Evolutionary conservation across 2,888 invertebrate genomes (phyloP).

Genomic region (Strigamia crassipes): DNA sequence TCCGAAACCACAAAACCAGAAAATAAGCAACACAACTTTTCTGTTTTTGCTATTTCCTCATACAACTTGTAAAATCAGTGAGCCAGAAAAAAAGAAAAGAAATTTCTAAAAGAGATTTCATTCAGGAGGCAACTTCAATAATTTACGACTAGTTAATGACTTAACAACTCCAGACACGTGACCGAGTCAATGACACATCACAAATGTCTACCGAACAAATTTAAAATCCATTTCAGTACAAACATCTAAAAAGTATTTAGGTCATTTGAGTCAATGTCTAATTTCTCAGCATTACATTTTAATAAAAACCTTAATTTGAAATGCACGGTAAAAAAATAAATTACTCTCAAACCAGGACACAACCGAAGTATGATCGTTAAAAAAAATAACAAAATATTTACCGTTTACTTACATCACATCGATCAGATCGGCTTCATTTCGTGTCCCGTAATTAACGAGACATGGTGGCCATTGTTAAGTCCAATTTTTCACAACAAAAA

Average conservation of each 20-base stretch:
- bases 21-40: neutral
- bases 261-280: neutral
- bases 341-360: neutral
- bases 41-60: neutral
- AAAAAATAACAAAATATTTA: neutral
- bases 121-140: neutral
- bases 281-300: neutral
- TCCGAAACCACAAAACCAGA: neutral
- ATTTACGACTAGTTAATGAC: conserved; percentile 10
- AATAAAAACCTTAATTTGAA: too few relatives aligned
- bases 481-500: neutral
- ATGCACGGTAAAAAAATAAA: neutral
- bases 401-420: neutral
- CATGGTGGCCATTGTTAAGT: neutral
- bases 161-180: neutral
- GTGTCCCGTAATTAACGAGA: neutral
- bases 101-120: neutral
- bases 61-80: neutral
- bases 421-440: neutral
- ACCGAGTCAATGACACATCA: conserved; percentile 4
- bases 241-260: neutral
- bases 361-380: neutral
- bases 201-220: neutral
- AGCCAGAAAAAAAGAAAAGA: neutral
- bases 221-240: neutral